Percentiles rank a stretch among this genome's conserved stretches.
Evolutionary conservation across 2,888 invertebrate genomes (phyloP).

Genomic region (Cryptocephalus primarius): DNA sequence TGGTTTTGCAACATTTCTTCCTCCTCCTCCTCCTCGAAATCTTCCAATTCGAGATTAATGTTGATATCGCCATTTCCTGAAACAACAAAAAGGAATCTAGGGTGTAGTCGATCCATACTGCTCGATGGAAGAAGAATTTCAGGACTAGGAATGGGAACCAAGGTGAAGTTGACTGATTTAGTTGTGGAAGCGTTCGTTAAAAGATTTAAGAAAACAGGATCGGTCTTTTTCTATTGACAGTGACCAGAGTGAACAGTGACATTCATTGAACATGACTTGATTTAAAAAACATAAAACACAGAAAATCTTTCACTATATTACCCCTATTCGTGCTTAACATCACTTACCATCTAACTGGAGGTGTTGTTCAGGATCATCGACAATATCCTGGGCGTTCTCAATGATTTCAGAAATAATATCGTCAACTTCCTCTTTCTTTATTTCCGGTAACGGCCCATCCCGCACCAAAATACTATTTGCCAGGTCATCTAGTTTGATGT

Average conservation of each 20-base stretch:
- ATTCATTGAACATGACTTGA: too few species aligned
- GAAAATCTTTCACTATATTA: too few species aligned
- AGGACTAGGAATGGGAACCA: too few species aligned
- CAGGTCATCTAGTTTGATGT: conserved; percentile 36
- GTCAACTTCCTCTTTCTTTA: conserved; percentile 44
- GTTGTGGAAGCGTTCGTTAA: too few species aligned
- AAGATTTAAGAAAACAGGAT: too few species aligned
- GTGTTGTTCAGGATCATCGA: conserved; percentile 35
- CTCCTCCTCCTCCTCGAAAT: conserved; percentile 26
- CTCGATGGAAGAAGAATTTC: too few species aligned
- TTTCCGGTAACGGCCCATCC: conserved; percentile 40
- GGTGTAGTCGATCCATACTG: too few species aligned
- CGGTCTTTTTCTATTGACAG: too few species aligned
- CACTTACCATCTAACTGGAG: conserved; percentile 26
- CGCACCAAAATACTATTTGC: conserved; percentile 38
- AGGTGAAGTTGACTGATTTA: too few species aligned
- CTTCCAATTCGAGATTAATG: conserved; percentile 32
- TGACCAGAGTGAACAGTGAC: too few species aligned
- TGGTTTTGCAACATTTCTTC: conserved; percentile 8
- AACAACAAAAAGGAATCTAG: neutral
- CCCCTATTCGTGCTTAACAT: neutral
- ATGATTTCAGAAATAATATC: conserved; percentile 44
- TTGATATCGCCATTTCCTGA: conserved; percentile 32
- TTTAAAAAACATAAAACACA: too few species aligned
- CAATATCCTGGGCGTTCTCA: conserved; percentile 38